Evolutionary conservation across 2,888 invertebrate genomes (phyloP).

Genomic region (Euplagia quadripunctaria): DNA sequence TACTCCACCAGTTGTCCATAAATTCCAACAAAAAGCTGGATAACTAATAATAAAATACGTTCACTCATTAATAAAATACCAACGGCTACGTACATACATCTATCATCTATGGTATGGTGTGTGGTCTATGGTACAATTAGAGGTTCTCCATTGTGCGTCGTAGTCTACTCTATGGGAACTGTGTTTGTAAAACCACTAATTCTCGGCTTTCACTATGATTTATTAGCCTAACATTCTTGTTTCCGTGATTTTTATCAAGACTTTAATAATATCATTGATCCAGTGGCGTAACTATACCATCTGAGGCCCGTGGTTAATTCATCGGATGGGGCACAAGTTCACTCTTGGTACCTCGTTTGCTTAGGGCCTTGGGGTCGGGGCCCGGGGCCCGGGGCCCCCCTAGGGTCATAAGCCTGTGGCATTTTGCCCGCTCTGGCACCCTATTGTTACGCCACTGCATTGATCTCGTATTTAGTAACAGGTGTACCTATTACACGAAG

Average conservation of each 20-base stretch:
- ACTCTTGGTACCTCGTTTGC: too few relatives aligned
- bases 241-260: slow-evolving; percentile 27
- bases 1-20: slow-evolving; percentile 20
- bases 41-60: slow-evolving; percentile 37
- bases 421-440: too few relatives aligned
- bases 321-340: too few relatives aligned
- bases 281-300: too few relatives aligned
- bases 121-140: slow-evolving; percentile 61
- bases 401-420: too few relatives aligned
- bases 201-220: slow-evolving; percentile 52
- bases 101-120: slow-evolving; percentile 55
- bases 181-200: slow-evolving; percentile 51
- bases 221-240: slow-evolving; percentile 37
- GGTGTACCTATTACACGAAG: too few relatives aligned
- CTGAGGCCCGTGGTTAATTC: too few relatives aligned
- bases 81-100: slow-evolving; percentile 48
- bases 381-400: too few relatives aligned
- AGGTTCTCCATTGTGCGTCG: slow-evolving; percentile 43
- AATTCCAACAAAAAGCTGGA: slow-evolving; percentile 21
- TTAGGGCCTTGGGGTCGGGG: too few relatives aligned
- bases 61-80: slow-evolving; percentile 47
- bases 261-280: slow-evolving; percentile 16
- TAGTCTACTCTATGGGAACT: slow-evolving; percentile 51
- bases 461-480: neutral
- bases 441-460: too few relatives aligned